Base-by-base conservation (phyloP, 2,888 invertebrate genomes). In the Tipula unca region DNA sequence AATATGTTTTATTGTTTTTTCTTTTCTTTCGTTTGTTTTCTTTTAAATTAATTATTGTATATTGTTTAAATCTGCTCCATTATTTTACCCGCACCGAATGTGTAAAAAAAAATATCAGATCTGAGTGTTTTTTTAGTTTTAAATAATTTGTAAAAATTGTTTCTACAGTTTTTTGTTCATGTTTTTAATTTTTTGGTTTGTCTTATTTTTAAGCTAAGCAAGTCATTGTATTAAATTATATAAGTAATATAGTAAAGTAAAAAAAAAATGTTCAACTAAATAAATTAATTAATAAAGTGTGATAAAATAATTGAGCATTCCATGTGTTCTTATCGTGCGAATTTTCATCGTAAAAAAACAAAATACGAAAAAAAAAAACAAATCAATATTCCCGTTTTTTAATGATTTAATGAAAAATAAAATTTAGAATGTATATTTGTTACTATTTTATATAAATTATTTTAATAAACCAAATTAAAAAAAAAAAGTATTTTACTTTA, bases 221-320 rank as follows among this genome's bases (percentile, higher is more conserved):
- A 69, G 69, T 69, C 69, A 69, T 69, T 69, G 20, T 69, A 69
- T 69, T 69, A 25, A 69, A 69, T 69, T 69, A 54, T 54, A 54
- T 36, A 10, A 3, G 42, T 42, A 32, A 5, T 25, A 69, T 69
- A 25, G 25, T 69, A 69, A 13, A 69, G 25, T 25, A 69, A 25
- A 25, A 69, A 20, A 25, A 69, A 25, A 20, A 69, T 17, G 48
- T 48, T 48, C 4, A 48, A 48, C 17, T 6, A 48, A 48, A 48
- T 48, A 17, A 48, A 17, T n/a, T 48, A 48, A 48, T 48, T 48
- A 48, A 48, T 48, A 48, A 48, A 48, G 48, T 69, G 69, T 69
- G 69, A 69, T 69, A 69, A 69, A 69, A 69, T 69, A 69, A 69
- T 69, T 69, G 69, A 69, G 69, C 69, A 69, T 69, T 69, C n/a